Conservation (phyloP, 2,797 vertebrate genomes). For the Australoheros facetus region DNA sequence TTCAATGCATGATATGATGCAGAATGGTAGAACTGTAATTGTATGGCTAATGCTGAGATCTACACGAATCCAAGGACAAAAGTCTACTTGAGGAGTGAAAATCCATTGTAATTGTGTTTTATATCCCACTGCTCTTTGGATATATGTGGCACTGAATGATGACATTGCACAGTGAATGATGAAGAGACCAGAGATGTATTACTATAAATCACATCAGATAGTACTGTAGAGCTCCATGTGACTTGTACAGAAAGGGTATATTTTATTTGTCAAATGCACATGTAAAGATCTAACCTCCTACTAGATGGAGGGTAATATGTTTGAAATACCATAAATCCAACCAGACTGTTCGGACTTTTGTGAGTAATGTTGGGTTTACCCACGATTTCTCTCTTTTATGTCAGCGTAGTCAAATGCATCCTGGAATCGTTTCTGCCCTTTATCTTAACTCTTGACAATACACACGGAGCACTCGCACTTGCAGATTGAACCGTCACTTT, state of each 20-base stretch:
- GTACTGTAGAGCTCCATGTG: slow-evolving; percentile 8
- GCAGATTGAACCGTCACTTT: slow-evolving; percentile 50
- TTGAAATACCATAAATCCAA: slow-evolving; percentile 57
- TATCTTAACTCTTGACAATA: slow-evolving; percentile 46
- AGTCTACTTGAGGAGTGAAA: slow-evolving; percentile 17
- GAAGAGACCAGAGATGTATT: slow-evolving; percentile 32
- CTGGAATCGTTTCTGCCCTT: slow-evolving; percentile 33
- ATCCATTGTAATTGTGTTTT: slow-evolving; percentile 56
- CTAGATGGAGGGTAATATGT: slow-evolving; percentile 38
- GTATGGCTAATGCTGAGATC: slow-evolving; percentile 14
- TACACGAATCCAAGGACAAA: background rate
- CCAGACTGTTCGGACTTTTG: slow-evolving; percentile 23
- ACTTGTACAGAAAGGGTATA: slow-evolving; percentile 33
- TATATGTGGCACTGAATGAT: slow-evolving; percentile 48
- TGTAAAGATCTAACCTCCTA: slow-evolving; percentile 36
- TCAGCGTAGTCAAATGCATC: slow-evolving; percentile 29
- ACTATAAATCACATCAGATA: slow-evolving; percentile 61
- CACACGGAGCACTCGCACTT: background rate
- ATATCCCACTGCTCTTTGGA: slow-evolving; percentile 37
- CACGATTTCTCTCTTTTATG: slow-evolving; percentile 38
- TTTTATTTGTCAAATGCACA: slow-evolving; percentile 58
- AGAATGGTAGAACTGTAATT: background rate
- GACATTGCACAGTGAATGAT: slow-evolving; percentile 42
- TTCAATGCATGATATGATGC: background rate
- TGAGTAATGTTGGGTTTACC: slow-evolving; percentile 51